Percentiles rank a stretch among this genome's conserved stretches.
Conservation (phyloP, 2,113 vertebrate species). For the Lethenteron reissneri region DNA sequence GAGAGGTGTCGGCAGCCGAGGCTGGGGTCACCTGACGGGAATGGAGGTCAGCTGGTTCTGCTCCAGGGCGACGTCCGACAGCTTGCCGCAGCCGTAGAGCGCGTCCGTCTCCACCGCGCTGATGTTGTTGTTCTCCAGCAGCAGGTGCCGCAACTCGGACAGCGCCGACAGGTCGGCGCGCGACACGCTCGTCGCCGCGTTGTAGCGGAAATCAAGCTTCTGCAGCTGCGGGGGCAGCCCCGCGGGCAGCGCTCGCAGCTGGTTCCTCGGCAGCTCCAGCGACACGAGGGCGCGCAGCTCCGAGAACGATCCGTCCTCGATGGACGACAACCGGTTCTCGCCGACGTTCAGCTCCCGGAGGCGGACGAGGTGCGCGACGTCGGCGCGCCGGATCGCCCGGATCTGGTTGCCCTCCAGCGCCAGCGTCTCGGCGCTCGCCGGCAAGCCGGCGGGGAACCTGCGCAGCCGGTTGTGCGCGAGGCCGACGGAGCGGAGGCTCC, state of each 20-base stretch:
- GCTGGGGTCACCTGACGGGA: conserved; percentile 25
- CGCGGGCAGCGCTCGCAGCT: conserved; percentile 24
- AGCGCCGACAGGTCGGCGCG: conserved; percentile 28
- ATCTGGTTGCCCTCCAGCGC: conserved; percentile 40
- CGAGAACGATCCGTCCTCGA: conserved; percentile 26
- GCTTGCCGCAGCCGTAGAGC: conserved; percentile 26
- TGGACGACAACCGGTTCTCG: conserved; percentile 31
- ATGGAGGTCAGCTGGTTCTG: conserved; percentile 36
- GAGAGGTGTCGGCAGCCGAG: no score
- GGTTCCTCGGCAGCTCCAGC: conserved; percentile 35
- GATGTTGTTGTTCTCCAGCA: conserved; percentile 39
- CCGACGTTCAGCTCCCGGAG: conserved; percentile 32
- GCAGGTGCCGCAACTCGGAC: conserved; percentile 34
- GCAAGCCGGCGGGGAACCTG: conserved; percentile 29
- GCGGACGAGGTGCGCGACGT: conserved; percentile 31
- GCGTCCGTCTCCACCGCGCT: conserved; percentile 29
- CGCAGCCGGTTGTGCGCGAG: conserved; percentile 32
- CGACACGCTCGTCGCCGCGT: conserved; percentile 30
- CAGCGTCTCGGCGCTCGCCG: conserved; percentile 28
- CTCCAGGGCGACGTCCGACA: conserved; percentile 38
- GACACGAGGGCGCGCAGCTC: conserved; percentile 27
- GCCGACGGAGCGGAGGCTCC: conserved; percentile 28
- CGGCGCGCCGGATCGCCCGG: conserved; percentile 21
- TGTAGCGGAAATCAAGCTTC: conserved; percentile 41
- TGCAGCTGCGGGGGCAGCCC: conserved; percentile 26